These are phyloP conservation scores for Tachina fera DNA, from an alignment of 2,888 invertebrate genomes.

Conservation along the genomic window DNA sequence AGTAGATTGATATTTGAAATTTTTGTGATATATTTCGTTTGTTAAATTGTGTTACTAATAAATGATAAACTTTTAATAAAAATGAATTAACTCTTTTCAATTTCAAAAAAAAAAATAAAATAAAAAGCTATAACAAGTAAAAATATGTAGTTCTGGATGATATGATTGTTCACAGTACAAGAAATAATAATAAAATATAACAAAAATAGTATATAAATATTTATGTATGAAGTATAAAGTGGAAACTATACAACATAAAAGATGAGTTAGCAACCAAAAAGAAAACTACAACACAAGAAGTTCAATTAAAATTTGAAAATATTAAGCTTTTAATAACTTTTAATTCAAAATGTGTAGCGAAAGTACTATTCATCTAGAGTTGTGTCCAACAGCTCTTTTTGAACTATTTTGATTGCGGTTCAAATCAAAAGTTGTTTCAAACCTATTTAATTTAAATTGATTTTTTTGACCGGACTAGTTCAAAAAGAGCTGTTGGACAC, in stretches of 20 bases:
- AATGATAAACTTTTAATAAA: not conserved
- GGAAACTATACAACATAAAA: slow-evolving; percentile 24
- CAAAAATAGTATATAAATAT: not conserved
- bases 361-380: too few relatives aligned
- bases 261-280: slow-evolving; percentile 26
- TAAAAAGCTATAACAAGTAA: not conserved
- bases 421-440: too few relatives aligned
- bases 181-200: slow-evolving; percentile 18
- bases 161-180: slow-evolving; percentile 1
- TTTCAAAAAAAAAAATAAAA: not conserved
- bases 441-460: too few relatives aligned
- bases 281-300: slow-evolving; percentile 27
- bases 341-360: too few relatives aligned
- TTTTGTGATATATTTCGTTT: too few relatives aligned
- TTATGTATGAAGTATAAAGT: not conserved
- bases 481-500: too few relatives aligned
- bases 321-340: not conserved
- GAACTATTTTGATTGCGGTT: too few relatives aligned
- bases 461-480: too few relatives aligned
- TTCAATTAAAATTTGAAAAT: not conserved
- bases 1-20: too few relatives aligned
- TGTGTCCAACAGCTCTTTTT: too few relatives aligned
- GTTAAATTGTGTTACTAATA: too few relatives aligned
- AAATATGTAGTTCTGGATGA: slow-evolving; percentile 18
- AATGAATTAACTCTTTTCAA: slow-evolving; percentile 13